phyloP scores from a whole-genome alignment of 92 coral and sea anemone genomes.

The Zoanthus sociatus region DNA sequence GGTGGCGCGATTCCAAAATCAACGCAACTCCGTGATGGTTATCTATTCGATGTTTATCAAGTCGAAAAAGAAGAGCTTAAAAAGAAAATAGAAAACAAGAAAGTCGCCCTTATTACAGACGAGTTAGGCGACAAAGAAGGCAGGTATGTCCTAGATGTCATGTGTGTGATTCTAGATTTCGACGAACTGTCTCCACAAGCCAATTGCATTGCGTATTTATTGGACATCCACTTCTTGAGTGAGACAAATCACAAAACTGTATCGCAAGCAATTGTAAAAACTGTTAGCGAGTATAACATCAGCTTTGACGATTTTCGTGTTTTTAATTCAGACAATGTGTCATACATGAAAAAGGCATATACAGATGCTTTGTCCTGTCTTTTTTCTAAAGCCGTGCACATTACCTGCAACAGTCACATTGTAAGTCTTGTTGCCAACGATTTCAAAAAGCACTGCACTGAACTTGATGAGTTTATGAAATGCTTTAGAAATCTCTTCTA shows the following conservation, averaged over 20 bases:
- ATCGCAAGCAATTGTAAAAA: constrained; percentile 53
- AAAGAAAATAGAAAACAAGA: constrained; percentile 39
- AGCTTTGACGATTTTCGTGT: constrained; percentile 68
- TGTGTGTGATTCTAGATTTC: constrained; percentile 57
- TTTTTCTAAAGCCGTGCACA: constrained; percentile 61
- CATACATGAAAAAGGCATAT: constrained; percentile 77
- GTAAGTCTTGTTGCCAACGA: constrained; percentile 75
- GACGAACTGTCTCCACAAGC: constrained; percentile 57
- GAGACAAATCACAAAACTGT: constrained; percentile 69
- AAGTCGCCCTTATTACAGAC: constrained; percentile 60
- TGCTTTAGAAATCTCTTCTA: constrained; percentile 68
- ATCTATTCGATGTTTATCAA: constrained; percentile 63
- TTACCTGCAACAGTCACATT: constrained; percentile 75
- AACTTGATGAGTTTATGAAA: constrained; percentile 66
- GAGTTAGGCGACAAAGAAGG: constrained; percentile 68
- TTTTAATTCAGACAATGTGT: constrained; percentile 74
- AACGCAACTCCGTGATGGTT: constrained; percentile 69
- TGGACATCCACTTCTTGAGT: constrained; percentile 53
- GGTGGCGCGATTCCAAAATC: constrained; percentile 70
- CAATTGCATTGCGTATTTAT: constrained; percentile 48
- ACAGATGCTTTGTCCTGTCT: constrained; percentile 63
- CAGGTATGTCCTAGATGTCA: constrained; percentile 47
- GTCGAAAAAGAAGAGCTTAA: constrained; percentile 60
- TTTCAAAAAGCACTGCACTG: constrained; percentile 64
- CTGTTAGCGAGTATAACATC: constrained; percentile 62